A percentile compares a stretch with the other conserved stretches of the same genome.
Evolutionary conservation across 2,888 invertebrate species (phyloP).

Genomic region (Eubasilissa splendida): DNA sequence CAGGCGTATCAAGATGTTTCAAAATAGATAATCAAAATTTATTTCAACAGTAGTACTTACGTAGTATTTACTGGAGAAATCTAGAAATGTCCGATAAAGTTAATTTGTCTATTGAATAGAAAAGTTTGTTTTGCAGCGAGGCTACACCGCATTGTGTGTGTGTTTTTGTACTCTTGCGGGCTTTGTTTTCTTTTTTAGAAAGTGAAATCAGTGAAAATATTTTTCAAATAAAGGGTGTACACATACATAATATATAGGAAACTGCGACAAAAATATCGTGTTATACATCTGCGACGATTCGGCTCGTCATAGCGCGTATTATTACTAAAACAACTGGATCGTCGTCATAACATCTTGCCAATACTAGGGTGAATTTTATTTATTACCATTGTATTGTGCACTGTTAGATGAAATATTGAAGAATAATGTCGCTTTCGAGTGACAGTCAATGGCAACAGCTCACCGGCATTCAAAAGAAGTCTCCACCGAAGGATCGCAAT

Average conservation of each 20-base stretch:
- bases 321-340: background rate
- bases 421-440: slow-evolving; percentile 48
- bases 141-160: slow-evolving; percentile 23
- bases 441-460: slow-evolving; percentile 44
- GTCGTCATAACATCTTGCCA: background rate
- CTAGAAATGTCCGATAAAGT: slow-evolving; percentile 21
- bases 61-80: background rate
- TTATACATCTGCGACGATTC: background rate
- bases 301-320: background rate
- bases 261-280: background rate
- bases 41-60: no score
- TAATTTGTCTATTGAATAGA: background rate
- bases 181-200: slow-evolving; percentile 26
- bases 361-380: no score
- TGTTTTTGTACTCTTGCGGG: slow-evolving; percentile 27
- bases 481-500: slow-evolving; percentile 11
- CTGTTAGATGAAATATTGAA: slow-evolving; percentile 8
- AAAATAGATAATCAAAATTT: no score
- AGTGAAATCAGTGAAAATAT: background rate
- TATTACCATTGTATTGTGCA: background rate
- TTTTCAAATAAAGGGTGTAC: background rate
- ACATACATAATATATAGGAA: background rate
- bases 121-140: background rate
- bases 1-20: no score
- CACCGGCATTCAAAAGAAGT: slow-evolving; percentile 23